Base-by-base conservation (phyloP, 2,888 invertebrate species). In the Loripinus fragilis region DNA sequence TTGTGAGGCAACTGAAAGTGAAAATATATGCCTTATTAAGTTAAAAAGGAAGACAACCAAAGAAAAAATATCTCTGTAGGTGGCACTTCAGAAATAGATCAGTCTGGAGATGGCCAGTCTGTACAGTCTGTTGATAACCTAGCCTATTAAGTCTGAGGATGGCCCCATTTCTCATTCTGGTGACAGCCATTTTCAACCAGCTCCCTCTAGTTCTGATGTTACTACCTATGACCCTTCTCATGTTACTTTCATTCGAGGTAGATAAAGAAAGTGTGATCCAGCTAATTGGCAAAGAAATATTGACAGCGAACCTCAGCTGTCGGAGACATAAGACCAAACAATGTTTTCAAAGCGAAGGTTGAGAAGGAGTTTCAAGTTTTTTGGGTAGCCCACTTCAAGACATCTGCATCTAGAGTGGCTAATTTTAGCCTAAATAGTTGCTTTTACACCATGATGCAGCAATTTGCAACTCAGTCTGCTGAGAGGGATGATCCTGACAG, bases 221-320 rank as follows among this genome's bases (percentile, higher is more conserved):
- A n/a, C n/a, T n/a, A n/a, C n/a, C n/a, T n/a, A 48, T 20, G 48
- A 7, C 55, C 55, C 55, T 55, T 25, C 28, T 55, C 55, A 55
- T 28, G 55, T 55, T 10, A 55, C 28, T 55, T n/a, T 38, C 12
- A 38, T 38, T 38, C 30, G 60, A 17, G 5, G 33, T 15, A 60
- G 60, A 33, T 33, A 60, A 60, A 60, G 60, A 20, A 60, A 60
- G n/a, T 28, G 60, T 5, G 60, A 60, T 60, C 60, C 60, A 17
- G 33, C 33, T 33, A 60, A 60, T 10, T 60, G 60, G 60, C 30
- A 60, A 60, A 5, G 60, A 33, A 60, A 60, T 20, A 17, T 60
- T 33, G 60, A n/a, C 60, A 60, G 3, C 20, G 60, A 17, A 60
- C 60, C 3, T 60, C 60, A 15, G 60, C 60, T 8, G n/a, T 60